Percentiles rank a stretch among this genome's conserved stretches.
Evolutionary conservation across 2,888 invertebrate species (phyloP).

Genomic region (Tetragnatha montana): DNA sequence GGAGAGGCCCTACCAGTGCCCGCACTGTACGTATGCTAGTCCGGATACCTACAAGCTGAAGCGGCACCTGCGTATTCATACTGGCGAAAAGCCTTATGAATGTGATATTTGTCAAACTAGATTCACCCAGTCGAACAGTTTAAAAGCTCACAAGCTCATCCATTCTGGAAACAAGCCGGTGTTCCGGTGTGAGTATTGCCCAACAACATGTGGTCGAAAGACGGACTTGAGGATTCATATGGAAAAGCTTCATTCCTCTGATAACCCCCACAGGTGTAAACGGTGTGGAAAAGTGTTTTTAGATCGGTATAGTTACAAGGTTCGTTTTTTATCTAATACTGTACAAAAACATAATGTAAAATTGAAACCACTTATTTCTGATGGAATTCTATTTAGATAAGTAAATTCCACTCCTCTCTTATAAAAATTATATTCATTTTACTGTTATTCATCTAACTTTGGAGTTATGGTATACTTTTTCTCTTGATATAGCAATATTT

Average conservation of each 20-base stretch:
- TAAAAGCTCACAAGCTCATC: conserved; percentile 93
- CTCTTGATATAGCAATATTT: too few species aligned
- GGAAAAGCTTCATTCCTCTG: conserved; percentile 95
- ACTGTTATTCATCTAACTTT: too few species aligned
- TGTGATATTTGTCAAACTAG: conserved; percentile 83
- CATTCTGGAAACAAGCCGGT: conserved; percentile 93
- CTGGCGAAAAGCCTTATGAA: conserved; percentile 78
- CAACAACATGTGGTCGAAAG: conserved; percentile 96
- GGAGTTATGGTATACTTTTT: too few species aligned
- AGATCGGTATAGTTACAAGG: conserved; percentile 82
- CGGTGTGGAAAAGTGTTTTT: conserved; percentile 94
- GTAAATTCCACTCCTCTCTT: too few species aligned
- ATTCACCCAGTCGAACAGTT: conserved; percentile 96
- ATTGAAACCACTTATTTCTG: too few species aligned
- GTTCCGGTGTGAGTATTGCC: conserved; percentile 94
- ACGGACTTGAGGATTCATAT: conserved; percentile 97
- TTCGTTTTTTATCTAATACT: conserved; percentile 72
- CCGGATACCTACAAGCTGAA: conserved; percentile 98
- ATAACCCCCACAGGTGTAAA: conserved; percentile 92
- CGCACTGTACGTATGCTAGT: conserved; percentile 97
- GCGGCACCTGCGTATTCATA: conserved; percentile 93
- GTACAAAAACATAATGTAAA: background rate
- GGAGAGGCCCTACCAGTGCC: conserved; percentile 92
- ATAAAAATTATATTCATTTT: too few species aligned
- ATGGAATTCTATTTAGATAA: too few species aligned